These are phyloP conservation scores for Noturus placidus DNA, from an alignment of 2,113 vertebrate species.

Conservation along the genomic window DNA sequence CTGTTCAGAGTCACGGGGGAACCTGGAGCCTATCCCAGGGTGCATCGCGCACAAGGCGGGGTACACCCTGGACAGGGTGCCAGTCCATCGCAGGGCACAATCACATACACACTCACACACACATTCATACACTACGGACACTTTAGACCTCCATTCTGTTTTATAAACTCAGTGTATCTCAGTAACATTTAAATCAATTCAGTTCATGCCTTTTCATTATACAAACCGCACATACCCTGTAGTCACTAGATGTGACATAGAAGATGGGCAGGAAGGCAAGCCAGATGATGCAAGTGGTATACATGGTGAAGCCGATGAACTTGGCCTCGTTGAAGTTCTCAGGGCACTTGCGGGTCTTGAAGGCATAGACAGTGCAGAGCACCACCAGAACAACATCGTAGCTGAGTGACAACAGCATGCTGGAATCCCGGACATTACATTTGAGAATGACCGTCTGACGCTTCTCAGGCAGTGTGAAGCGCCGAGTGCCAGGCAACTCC, in stretches of 20 bases:
- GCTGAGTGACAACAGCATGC: slow-evolving; percentile 92
- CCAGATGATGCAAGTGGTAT: slow-evolving; percentile 99
- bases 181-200: not conserved
- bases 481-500: slow-evolving; percentile 88
- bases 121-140: too few relatives aligned
- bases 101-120: too few relatives aligned
- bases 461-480: slow-evolving; percentile 89
- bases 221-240: slow-evolving; percentile 83
- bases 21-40: too few relatives aligned
- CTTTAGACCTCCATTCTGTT: too few relatives aligned
- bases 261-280: slow-evolving; percentile 98
- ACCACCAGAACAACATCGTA: slow-evolving; percentile 96
- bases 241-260: slow-evolving; percentile 99
- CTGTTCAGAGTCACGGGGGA: too few relatives aligned
- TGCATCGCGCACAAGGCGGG: too few relatives aligned
- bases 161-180: slow-evolving; percentile 4
- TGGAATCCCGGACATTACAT: slow-evolving; percentile 96
- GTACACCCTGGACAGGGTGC: too few relatives aligned
- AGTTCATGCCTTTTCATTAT: not conserved
- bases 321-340: slow-evolving; percentile 99
- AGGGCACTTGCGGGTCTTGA: slow-evolving; percentile 98
- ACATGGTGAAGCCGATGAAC: slow-evolving; percentile 99
- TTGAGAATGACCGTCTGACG: slow-evolving; percentile 96
- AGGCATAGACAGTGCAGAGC: slow-evolving; percentile 97
- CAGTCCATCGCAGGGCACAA: too few relatives aligned